These are phyloP conservation scores for Volucella zonaria DNA, from an alignment of 2,888 invertebrate genomes.

Conservation along the genomic window DNA sequence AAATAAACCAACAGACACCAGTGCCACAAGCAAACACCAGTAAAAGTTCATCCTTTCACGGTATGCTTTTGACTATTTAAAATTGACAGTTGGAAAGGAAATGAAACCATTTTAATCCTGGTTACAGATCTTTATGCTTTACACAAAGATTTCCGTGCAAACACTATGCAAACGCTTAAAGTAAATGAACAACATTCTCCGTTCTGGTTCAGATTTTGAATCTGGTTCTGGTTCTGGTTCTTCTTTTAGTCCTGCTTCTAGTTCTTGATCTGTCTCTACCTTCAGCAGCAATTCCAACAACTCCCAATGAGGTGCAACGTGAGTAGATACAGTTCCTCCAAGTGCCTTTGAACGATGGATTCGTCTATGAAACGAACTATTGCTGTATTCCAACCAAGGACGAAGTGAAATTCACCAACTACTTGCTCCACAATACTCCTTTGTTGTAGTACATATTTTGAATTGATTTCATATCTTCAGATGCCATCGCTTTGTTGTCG, in stretches of 20 bases:
- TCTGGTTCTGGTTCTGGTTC: too few species aligned
- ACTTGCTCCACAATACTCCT: background rate
- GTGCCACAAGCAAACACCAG: background rate
- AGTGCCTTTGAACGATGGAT: constrained; percentile 27
- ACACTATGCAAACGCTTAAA: constrained; percentile 36
- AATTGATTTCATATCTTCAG: constrained; percentile 67
- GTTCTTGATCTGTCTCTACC: too few species aligned
- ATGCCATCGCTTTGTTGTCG: constrained; percentile 57
- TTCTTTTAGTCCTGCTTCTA: too few species aligned
- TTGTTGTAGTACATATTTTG: constrained; percentile 26
- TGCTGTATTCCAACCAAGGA: background rate
- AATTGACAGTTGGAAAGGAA: constrained; percentile 57
- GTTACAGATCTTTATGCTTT: constrained; percentile 57
- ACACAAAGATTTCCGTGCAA: constrained; percentile 37
- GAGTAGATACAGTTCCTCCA: too few species aligned
- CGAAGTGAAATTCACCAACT: constrained; percentile 32
- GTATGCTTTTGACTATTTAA: constrained; percentile 28
- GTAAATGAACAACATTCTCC: constrained; percentile 48
- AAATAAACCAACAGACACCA: background rate
- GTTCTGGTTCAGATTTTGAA: background rate
- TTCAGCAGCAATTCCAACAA: background rate
- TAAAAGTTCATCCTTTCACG: constrained; percentile 45
- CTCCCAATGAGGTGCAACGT: too few species aligned
- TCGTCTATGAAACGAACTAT: constrained; percentile 28
- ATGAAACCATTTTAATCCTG: constrained; percentile 61